Evolutionary conservation across 53 echinoderm and acorn worm species (phyloP), one percentile per base, ranked within the genome.

Genomic region (Glandiceps talaboti): DNA sequence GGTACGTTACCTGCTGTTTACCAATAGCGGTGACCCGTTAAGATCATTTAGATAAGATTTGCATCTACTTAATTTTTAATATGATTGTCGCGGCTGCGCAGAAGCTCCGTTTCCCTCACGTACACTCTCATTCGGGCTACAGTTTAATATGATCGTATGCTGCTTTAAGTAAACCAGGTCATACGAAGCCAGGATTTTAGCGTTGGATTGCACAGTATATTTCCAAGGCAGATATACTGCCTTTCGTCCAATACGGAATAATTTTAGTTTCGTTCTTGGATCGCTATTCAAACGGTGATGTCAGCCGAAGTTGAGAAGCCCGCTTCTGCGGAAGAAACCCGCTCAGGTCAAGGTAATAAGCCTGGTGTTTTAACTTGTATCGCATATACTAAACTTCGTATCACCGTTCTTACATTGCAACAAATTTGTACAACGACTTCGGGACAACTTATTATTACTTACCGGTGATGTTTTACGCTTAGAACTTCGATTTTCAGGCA

Each of bases 271-370:
- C 64, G 64, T 6, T 45, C 6, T 45, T 45, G 64, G 64, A 45
- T 6, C 64, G 20, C 64, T 45, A 45, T 45, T 20, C 6, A 20
- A 45, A 20, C 64, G 64, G 74, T 78, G 30, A 1, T 29, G 64
- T 33, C 73, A 27, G 73, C 33, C 77, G 27, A 29, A 80, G 32
- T 80, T 32, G 85, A 80, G 85, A 80, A 75, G 79, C 80, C 80
- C 85, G 75, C 80, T 75, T 32, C 33, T 32, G 33, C 73, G 28
- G 30, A 30, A 27, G 33, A 79, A 75, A 33, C 80, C 85, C 33
- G 75, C 14, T 32, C 76, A 45, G 85, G 85, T 85, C 85, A 85
- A 85, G 85, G 85, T 85, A 79, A 85, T 79, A 45, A 20, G n/a
- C n/a, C n/a, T n/a, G n/a, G n/a, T n/a, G n/a, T n/a, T n/a, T n/a